These are phyloP conservation scores for Asteroscopus sphinx DNA, from an alignment of 2,888 invertebrate species.

Conservation along the genomic window DNA sequence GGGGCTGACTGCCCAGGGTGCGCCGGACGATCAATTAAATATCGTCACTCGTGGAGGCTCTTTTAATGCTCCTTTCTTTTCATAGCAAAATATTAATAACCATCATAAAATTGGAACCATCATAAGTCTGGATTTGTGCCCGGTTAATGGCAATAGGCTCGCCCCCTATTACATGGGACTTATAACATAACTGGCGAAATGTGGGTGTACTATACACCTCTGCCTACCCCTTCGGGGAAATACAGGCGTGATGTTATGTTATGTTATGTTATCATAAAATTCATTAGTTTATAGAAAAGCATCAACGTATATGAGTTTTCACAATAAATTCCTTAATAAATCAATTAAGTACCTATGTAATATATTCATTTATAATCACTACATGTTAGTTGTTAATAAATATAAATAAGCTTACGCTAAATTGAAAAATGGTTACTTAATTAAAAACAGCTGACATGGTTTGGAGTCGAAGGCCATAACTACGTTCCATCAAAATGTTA, in stretches of 20 bases:
- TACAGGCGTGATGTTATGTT: too few species aligned
- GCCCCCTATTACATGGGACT: too few species aligned
- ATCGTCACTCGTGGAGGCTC: too few species aligned
- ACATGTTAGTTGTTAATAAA: conserved; percentile 16
- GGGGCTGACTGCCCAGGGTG: too few species aligned
- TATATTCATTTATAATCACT: conserved; percentile 36
- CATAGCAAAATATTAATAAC: too few species aligned
- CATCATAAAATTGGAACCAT: not conserved
- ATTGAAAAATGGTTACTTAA: conserved; percentile 25
- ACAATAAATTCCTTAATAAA: conserved; percentile 26
- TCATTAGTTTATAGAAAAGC: not conserved
- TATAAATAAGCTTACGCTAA: conserved; percentile 19
- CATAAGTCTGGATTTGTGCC: too few species aligned
- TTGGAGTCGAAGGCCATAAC: conserved; percentile 28
- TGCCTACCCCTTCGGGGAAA: too few species aligned
- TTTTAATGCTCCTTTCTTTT: too few species aligned
- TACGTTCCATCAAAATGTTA: conserved; percentile 8
- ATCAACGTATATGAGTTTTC: not conserved
- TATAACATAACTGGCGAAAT: too few species aligned
- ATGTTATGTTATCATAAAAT: not conserved
- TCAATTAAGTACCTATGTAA: conserved; percentile 33
- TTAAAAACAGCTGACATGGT: conserved; percentile 27
- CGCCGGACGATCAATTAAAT: too few species aligned
- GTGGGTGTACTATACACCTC: too few species aligned
- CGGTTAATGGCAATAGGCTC: too few species aligned